Evolutionary conservation across 2,888 invertebrate species (phyloP).

Genomic region (Polyploca ridens): DNA sequence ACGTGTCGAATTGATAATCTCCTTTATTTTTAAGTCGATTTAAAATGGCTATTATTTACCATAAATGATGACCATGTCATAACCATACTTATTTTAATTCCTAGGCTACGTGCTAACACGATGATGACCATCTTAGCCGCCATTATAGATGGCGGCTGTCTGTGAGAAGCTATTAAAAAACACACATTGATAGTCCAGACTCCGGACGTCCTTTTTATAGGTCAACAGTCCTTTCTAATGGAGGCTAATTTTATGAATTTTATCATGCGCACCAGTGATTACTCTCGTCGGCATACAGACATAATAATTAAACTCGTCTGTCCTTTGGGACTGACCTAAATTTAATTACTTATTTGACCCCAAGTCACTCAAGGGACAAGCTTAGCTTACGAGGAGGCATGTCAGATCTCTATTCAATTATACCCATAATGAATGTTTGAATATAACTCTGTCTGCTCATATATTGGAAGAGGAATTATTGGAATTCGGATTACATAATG

Average conservation of each 20-base stretch:
- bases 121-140: too few relatives aligned
- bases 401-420: constrained; percentile 64
- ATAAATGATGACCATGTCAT: too few relatives aligned
- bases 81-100: too few relatives aligned
- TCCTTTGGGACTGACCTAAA: constrained; percentile 49
- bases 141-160: too few relatives aligned
- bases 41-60: too few relatives aligned
- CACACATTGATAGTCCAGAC: neutral
- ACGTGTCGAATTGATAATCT: too few relatives aligned
- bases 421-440: constrained; percentile 44
- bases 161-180: neutral
- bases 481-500: constrained; percentile 37
- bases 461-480: constrained; percentile 43
- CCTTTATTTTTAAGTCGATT: too few relatives aligned
- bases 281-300: constrained; percentile 32
- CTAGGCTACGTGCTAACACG: too few relatives aligned
- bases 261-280: constrained; percentile 23
- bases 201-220: neutral
- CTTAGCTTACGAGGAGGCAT: constrained; percentile 45
- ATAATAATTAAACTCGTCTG: constrained; percentile 52
- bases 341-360: constrained; percentile 70
- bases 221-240: neutral
- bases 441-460: constrained; percentile 24
- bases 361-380: constrained; percentile 36
- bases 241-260: constrained; percentile 19